Percentiles rank a stretch among this genome's conserved stretches.
phyloP scores from a whole-genome alignment of 2,797 vertebrate genomes.

The Enoplosus armatus region DNA sequence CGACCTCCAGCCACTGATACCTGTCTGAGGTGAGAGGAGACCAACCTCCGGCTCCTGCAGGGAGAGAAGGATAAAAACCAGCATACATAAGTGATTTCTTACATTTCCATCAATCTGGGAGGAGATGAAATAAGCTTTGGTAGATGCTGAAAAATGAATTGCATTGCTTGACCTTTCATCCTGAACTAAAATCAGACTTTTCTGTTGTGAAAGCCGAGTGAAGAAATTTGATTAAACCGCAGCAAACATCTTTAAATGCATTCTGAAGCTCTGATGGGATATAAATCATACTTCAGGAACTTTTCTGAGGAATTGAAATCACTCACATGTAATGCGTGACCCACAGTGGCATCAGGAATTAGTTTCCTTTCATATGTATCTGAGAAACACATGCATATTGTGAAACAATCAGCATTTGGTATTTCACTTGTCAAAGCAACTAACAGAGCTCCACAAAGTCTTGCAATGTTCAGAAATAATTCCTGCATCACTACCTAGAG shows the following conservation, averaged over 20 bases:
- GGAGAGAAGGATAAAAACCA: neutral
- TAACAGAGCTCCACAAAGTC: neutral
- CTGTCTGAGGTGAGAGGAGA: conserved; percentile 84
- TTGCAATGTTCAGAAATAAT: too few species aligned
- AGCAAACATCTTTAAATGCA: conserved; percentile 22
- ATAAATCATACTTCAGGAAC: conserved; percentile 18
- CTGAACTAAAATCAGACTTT: conserved; percentile 27
- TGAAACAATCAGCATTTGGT: neutral
- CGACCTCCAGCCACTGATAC: conserved; percentile 91
- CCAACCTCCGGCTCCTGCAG: conserved; percentile 88
- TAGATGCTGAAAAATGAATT: conserved; percentile 30
- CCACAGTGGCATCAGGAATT: neutral
- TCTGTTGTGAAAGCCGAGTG: conserved; percentile 17
- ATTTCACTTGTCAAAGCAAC: neutral
- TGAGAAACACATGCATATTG: neutral
- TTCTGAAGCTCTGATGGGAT: conserved; percentile 17
- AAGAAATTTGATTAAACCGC: conserved; percentile 33
- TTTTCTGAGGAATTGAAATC: conserved; percentile 12
- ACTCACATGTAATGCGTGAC: neutral
- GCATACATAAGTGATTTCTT: conserved; percentile 19
- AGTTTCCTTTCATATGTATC: neutral
- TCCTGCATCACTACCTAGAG: too few species aligned
- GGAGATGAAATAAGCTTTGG: conserved; percentile 41
- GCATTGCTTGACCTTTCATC: conserved; percentile 35
- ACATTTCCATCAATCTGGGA: conserved; percentile 28